phyloP scores from a whole-genome alignment of 2,888 invertebrate genomes.

The Lasioglossum malachurum region DNA sequence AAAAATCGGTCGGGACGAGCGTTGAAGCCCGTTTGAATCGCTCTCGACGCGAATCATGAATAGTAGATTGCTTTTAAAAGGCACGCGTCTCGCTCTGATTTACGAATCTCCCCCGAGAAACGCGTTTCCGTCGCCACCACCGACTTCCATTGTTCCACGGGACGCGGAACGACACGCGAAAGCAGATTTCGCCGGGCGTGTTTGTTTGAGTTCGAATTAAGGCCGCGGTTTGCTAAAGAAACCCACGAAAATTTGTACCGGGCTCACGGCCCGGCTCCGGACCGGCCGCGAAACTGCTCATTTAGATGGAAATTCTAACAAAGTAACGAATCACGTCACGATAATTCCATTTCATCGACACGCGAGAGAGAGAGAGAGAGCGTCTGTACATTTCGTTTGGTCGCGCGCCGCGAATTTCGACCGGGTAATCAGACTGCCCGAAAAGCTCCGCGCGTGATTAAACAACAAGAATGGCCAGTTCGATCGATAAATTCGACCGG shows the following conservation, averaged over 20 bases:
- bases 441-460: neutral
- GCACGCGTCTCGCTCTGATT: neutral
- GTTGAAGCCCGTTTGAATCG: neutral
- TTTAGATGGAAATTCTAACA: slow-evolving; percentile 26
- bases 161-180: neutral
- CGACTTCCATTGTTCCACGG: neutral
- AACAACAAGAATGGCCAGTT: neutral
- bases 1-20: slow-evolving; percentile 4
- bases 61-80: neutral
- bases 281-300: neutral
- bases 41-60: neutral
- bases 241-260: slow-evolving; percentile 40
- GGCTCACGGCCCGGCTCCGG: neutral
- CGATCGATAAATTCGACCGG: neutral
- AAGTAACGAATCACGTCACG: neutral
- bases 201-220: slow-evolving; percentile 45
- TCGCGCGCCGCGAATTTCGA: neutral
- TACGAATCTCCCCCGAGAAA: neutral
- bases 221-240: slow-evolving; percentile 55
- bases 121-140: neutral
- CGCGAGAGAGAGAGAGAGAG: neutral
- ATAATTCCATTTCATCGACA: neutral
- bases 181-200: neutral
- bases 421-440: neutral
- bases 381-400: neutral